Base-by-base conservation (phyloP, 2,113 vertebrate species). In the Callionymus lyra region DNA sequence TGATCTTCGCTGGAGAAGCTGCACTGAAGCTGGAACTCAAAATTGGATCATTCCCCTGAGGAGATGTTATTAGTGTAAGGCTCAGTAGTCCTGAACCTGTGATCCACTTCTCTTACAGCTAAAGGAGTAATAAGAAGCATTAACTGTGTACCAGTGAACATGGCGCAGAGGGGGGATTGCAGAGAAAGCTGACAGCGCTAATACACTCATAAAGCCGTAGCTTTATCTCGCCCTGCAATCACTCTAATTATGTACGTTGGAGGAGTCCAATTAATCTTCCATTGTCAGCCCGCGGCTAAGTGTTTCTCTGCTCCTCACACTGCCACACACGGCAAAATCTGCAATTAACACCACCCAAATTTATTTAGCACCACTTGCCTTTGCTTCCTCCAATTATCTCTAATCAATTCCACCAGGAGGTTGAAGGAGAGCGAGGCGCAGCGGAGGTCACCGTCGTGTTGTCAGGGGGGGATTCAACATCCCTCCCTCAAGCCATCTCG, bases 161-260 rank as follows among this genome's bases (percentile, higher is more conserved):
- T 6, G 13, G 36, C 51, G 58, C 65, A 62, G 50, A 61, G 41
- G 44, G 53, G 42, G 37, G 44, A 53, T 44, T 50, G 53, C 47
- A 59, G 47, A 56, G 35, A 21, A 56, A 39, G 48, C 63, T 72
- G 78, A 75, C 77, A 76, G 68, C 48, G 65, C 59, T 58, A 43
- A 70, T 60, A 82, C 58, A 75, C 81, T 79, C 80, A 79, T 80
- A 82, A 89, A 88, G 86, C 77, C 83, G 83, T 82, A 79, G 74
- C 85, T 82, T 83, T 84, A 86, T 84, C 83, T 84, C 72, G 71
- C 84, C 69, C 47, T 81, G 87, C 89, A 89, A 90, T 89, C 88
- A 87, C 82, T 74, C 84, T 90, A 89, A 92, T 90, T 90, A 88
- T 85, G 85, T 80, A 89, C 82, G 83, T 84, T 85, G 78, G 79